phyloP scores from a whole-genome alignment of 1,140 invertebrate genomes.

The Heliconius hewitsoni region DNA sequence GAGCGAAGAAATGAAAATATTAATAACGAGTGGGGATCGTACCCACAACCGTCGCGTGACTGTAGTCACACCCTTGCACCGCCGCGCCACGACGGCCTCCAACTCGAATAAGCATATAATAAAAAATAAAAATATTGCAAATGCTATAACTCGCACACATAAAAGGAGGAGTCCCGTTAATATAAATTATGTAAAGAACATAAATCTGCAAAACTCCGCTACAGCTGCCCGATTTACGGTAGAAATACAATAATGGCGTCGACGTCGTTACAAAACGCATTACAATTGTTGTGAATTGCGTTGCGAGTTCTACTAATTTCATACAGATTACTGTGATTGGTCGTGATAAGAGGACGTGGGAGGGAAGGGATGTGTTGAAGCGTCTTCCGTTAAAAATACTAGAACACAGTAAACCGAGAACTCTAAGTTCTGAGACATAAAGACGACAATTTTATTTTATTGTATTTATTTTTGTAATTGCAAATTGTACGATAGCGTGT shows the following conservation, averaged over 20 bases:
- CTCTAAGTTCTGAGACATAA: background rate
- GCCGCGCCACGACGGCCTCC: no score
- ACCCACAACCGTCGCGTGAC: no score
- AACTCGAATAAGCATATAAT: no score
- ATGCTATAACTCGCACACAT: background rate
- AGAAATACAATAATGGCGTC: constrained; percentile 36
- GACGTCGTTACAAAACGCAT: constrained; percentile 12
- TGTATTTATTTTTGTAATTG: background rate
- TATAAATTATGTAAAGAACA: background rate
- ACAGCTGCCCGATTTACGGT: constrained; percentile 12
- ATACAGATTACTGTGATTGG: constrained; percentile 63
- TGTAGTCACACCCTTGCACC: no score
- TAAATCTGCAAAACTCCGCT: constrained; percentile 5
- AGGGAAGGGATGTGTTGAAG: constrained; percentile 43
- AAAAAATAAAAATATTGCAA: background rate
- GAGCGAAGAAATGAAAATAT: no score
- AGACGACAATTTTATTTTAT: background rate
- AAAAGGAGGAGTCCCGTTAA: background rate
- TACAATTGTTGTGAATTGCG: constrained; percentile 39
- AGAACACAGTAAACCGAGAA: background rate
- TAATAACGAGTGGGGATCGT: no score
- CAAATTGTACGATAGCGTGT: constrained; percentile 34
- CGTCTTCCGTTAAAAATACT: constrained; percentile 38
- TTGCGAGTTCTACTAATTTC: constrained; percentile 58
- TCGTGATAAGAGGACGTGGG: constrained; percentile 25